Base-by-base conservation (phyloP, 2,113 vertebrate species). In the Plecturocebus donacophilus region DNA sequence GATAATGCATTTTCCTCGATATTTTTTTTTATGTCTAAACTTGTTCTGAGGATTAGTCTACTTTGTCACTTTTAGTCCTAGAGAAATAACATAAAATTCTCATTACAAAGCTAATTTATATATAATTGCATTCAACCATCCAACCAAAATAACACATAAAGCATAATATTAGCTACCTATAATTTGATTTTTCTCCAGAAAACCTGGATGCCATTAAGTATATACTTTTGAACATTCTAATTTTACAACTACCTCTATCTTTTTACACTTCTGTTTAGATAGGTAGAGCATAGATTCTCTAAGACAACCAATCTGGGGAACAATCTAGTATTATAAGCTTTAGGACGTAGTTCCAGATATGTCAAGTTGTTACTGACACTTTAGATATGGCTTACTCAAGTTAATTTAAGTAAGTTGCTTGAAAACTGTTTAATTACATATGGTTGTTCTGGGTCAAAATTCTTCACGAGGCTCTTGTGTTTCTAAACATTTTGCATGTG, bases 11-110 rank as follows among this genome's bases (percentile, higher is more conserved):
- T 96, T 92, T 91, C 47, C 47, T 95, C 38, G 19, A n/a, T 73
- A 56, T 3, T 90, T 40, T 11, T 27, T 61, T 94, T 71, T 82
- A 64, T 76, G 11, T 23, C 30, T 64, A 49, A 83, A 19, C n/a
- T 92, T 90, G 13, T 21, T 61, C 61, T 35, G 52, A 90, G 17
- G 8, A 83, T 83, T 47, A 64, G 38, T 89, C 45, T 81, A 25
- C 5, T 94, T 87, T 92, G 68, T 90, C 32, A 92, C 83, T 97
- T 91, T 47, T 91, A 61, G 49, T 38, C 30, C 42, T 85, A 16
- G 32, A 32, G 21, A 23, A 75, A 64, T 83, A 49, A 90, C 21
- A 68, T 25, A 45, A 76, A 71, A 54, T 45, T 87, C 91, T 87
- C 75, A 66, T 13, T 47, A 19, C 35, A 56, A 82, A 95, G 32